Evolutionary conservation across 2,797 vertebrate species (phyloP).

Genomic region (Phalanger gymnotis): DNA sequence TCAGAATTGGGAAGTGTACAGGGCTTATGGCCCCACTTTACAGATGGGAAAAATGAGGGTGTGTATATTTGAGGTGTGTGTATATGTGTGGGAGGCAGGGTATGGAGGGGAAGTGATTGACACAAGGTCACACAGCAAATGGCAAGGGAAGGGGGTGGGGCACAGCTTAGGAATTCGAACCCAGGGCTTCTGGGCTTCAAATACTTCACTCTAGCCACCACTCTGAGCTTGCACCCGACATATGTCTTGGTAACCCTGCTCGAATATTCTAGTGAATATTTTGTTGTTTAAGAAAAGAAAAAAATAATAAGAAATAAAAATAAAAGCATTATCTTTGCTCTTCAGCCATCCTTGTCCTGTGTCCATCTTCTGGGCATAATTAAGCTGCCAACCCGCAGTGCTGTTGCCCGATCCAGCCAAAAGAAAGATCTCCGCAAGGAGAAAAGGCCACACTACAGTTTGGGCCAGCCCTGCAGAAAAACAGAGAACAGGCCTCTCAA

Average conservation of each 20-base stretch:
- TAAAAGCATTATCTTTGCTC: neutral
- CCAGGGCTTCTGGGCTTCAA: slow-evolving; percentile 38
- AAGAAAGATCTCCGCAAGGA: slow-evolving; percentile 51
- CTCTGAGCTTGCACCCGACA: slow-evolving; percentile 7
- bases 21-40: neutral
- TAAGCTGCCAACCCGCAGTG: slow-evolving; percentile 11
- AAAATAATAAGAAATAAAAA: slow-evolving; percentile 50
- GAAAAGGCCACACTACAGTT: neutral
- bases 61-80: neutral
- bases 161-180: slow-evolving; percentile 29
- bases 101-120: neutral
- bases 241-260: slow-evolving; percentile 30
- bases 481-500: neutral
- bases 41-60: neutral
- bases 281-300: slow-evolving; percentile 52
- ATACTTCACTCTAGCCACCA: slow-evolving; percentile 29
- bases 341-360: slow-evolving; percentile 10
- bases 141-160: neutral
- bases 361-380: slow-evolving; percentile 39
- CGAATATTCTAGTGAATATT: slow-evolving; percentile 43
- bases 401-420: slow-evolving; percentile 52
- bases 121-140: neutral
- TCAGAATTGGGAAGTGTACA: neutral
- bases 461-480: neutral
- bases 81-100: neutral